A percentile compares a stretch with the other conserved stretches of the same genome.
Conservation (phyloP, 2,888 invertebrate genomes). For the Mechanitis messenoides region DNA sequence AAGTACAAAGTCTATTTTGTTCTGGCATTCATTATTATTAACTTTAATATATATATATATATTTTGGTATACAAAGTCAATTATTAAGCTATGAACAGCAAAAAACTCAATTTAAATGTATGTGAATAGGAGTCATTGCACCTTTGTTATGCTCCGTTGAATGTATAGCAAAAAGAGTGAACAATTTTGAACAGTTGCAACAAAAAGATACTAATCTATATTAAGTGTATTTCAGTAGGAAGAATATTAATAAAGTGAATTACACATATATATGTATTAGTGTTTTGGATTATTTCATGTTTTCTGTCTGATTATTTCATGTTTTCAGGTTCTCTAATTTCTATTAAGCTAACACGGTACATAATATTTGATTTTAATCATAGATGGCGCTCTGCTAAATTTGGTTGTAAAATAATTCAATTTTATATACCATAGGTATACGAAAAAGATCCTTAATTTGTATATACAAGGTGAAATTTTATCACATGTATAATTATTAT, state of each 20-base stretch:
- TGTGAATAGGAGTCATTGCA: slow-evolving; percentile 14
- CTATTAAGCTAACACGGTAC: not conserved
- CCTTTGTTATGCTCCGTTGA: slow-evolving; percentile 13
- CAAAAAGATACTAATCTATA: not conserved
- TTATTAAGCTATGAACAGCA: not conserved
- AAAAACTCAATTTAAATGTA: not conserved
- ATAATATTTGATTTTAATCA: slow-evolving; percentile 7
- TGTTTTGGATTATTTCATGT: too few species aligned
- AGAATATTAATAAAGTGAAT: not conserved
- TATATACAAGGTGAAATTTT: too few species aligned
- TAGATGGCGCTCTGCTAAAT: slow-evolving; percentile 11
- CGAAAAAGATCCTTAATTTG: too few species aligned
- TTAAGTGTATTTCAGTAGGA: not conserved
- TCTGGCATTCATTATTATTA: too few species aligned
- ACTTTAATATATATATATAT: too few species aligned
- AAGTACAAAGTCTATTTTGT: too few species aligned
- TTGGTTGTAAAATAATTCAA: not conserved
- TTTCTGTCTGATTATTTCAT: too few species aligned
- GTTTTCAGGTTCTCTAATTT: too few species aligned
- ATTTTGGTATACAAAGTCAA: not conserved
- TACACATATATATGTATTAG: too few species aligned
- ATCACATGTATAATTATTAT: too few species aligned
- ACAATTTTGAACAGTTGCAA: not conserved
- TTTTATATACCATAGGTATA: not conserved
- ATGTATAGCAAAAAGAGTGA: slow-evolving; percentile 5